These are phyloP conservation scores for Boleophthalmus pectinirostris DNA, from an alignment of 2,113 vertebrate species.

Conservation along the genomic window DNA sequence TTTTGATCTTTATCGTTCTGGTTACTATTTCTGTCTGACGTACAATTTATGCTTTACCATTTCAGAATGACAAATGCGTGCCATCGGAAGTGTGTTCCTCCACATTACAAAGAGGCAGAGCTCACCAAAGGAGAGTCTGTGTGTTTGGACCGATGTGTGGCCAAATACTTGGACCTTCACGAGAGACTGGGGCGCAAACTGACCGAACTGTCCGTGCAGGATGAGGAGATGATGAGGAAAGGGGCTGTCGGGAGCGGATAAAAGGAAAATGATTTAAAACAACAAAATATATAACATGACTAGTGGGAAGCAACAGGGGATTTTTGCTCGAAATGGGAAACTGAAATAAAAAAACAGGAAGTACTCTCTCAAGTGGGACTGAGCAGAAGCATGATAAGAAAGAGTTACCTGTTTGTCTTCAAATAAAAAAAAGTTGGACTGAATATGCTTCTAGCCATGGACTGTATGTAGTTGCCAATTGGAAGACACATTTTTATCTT, in stretches of 20 bases:
- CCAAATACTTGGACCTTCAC: constrained; percentile 96
- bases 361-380: neutral
- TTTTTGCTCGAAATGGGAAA: neutral
- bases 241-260: constrained; percentile 77
- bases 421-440: neutral
- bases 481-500: neutral
- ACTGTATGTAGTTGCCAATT: neutral
- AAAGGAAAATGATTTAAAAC: neutral
- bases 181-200: constrained; percentile 92
- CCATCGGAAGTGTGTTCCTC: constrained; percentile 93
- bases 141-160: constrained; percentile 94
- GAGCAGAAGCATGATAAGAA: constrained; percentile 3
- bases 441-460: neutral
- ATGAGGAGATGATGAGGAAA: constrained; percentile 92
- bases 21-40: neutral
- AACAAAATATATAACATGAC: neutral
- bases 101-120: constrained; percentile 93
- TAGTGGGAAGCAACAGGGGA: constrained; percentile 2
- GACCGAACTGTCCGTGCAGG: constrained; percentile 92
- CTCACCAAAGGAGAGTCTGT: constrained; percentile 94
- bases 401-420: neutral
- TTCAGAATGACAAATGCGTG: constrained; percentile 94
- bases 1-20: no score
- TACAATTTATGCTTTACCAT: neutral
- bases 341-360: neutral